phyloP scores from a whole-genome alignment of 2,888 invertebrate species.

The Imbricaverruca yamaguchii region DNA sequence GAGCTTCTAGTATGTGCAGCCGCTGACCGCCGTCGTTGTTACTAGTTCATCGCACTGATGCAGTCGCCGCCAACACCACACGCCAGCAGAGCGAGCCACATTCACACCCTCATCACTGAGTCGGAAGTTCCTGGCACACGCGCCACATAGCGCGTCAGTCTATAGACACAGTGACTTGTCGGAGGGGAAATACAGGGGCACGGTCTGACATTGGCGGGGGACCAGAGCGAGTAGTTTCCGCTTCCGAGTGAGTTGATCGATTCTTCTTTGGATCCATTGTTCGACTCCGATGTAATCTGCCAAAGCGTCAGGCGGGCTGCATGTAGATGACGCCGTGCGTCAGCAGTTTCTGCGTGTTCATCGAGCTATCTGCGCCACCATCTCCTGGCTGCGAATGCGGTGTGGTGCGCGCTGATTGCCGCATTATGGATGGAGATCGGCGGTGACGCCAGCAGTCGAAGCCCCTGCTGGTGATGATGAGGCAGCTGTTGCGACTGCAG shows the following conservation, averaged over 20 bases:
- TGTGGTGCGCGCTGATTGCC: background rate
- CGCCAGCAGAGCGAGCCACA: background rate
- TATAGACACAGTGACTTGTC: too few species aligned
- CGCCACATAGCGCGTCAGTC: too few species aligned
- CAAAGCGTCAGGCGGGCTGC: background rate
- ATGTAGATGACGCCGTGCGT: background rate
- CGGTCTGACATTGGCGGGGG: too few species aligned
- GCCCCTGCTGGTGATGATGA: background rate
- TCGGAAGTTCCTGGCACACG: too few species aligned
- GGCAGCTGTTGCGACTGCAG: too few species aligned
- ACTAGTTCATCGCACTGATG: too few species aligned
- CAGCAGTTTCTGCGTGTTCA: background rate
- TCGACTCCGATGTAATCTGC: background rate
- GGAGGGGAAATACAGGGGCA: too few species aligned
- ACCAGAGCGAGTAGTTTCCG: background rate
- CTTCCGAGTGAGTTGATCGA: too few species aligned
- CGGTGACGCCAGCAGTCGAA: background rate
- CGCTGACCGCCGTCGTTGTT: too few species aligned
- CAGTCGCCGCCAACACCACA: too few species aligned
- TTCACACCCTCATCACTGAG: background rate
- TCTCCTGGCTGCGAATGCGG: background rate
- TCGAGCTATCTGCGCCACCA: slow-evolving; percentile 1
- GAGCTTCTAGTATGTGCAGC: too few species aligned
- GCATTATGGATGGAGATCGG: background rate
- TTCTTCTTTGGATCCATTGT: background rate